These are phyloP conservation scores for Empis livida DNA, from an alignment of 2,888 invertebrate species.

Conservation along the genomic window DNA sequence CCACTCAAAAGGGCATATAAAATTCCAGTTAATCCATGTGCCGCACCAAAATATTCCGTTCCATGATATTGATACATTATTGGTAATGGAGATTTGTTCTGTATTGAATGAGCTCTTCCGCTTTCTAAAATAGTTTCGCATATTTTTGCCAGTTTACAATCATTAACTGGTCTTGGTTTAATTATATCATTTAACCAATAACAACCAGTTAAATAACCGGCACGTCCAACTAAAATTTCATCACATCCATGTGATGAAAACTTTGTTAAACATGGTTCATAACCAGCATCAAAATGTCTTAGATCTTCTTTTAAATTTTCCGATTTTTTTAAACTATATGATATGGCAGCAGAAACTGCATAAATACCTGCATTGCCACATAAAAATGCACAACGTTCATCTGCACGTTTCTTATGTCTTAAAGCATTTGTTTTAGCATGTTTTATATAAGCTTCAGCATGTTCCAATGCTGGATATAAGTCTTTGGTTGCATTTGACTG, in stretches of 20 bases:
- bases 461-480: constrained; percentile 41
- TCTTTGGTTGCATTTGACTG: constrained; percentile 37
- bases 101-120: constrained; percentile 52
- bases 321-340: constrained; percentile 35
- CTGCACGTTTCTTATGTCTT: constrained; percentile 35
- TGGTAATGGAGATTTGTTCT: constrained; percentile 46
- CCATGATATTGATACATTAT: constrained; percentile 57
- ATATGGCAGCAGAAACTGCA: constrained; percentile 54
- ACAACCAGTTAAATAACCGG: constrained; percentile 68
- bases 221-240: constrained; percentile 73
- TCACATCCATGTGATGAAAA: constrained; percentile 60
- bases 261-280: constrained; percentile 38
- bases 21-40: constrained; percentile 53
- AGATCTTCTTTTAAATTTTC: constrained; percentile 34
- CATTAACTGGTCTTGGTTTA: constrained; percentile 25
- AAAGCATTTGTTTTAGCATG: constrained; percentile 44
- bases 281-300: constrained; percentile 29
- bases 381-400: constrained; percentile 57
- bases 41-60: constrained; percentile 41
- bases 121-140: constrained; percentile 57
- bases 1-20: constrained; percentile 50
- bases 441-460: constrained; percentile 47
- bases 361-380: constrained; percentile 69
- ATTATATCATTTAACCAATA: constrained; percentile 48
- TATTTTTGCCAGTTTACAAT: constrained; percentile 46